Percentiles rank a stretch among this genome's conserved stretches.
phyloP scores from a whole-genome alignment of 2,113 vertebrate genomes.

The Hippocampus abdominalis region DNA sequence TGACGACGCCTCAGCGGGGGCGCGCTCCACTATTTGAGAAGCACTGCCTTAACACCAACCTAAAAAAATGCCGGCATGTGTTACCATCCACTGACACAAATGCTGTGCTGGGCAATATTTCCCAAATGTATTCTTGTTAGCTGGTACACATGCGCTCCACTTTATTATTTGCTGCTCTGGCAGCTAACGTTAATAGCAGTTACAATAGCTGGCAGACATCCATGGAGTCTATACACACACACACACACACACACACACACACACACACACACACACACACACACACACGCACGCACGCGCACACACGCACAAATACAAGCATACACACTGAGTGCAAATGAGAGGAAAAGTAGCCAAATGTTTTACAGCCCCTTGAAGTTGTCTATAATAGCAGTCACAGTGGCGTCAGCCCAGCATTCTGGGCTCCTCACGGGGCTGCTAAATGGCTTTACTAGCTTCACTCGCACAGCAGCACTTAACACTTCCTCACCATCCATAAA shows the following conservation, averaged over 20 bases:
- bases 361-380: slow-evolving; percentile 71
- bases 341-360: slow-evolving; percentile 64
- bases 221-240: slow-evolving; percentile 41
- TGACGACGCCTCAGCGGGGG: too few species aligned
- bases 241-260: neutral
- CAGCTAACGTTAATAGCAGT: slow-evolving; percentile 38
- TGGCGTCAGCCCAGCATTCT: slow-evolving; percentile 67
- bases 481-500: slow-evolving; percentile 67
- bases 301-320: too few species aligned
- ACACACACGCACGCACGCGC: slow-evolving; percentile 6
- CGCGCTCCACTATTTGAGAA: too few species aligned
- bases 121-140: neutral
- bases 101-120: neutral
- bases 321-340: slow-evolving; percentile 1
- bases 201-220: slow-evolving; percentile 57
- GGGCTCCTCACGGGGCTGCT: slow-evolving; percentile 63
- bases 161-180: slow-evolving; percentile 27
- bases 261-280: too few species aligned
- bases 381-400: slow-evolving; percentile 72
- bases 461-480: slow-evolving; percentile 66
- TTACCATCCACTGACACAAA: neutral
- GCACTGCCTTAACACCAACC: neutral
- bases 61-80: neutral
- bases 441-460: slow-evolving; percentile 70
- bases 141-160: slow-evolving; percentile 16